Base-by-base conservation (phyloP, 1,140 invertebrate genomes). In the Drosophila virilis region DNA sequence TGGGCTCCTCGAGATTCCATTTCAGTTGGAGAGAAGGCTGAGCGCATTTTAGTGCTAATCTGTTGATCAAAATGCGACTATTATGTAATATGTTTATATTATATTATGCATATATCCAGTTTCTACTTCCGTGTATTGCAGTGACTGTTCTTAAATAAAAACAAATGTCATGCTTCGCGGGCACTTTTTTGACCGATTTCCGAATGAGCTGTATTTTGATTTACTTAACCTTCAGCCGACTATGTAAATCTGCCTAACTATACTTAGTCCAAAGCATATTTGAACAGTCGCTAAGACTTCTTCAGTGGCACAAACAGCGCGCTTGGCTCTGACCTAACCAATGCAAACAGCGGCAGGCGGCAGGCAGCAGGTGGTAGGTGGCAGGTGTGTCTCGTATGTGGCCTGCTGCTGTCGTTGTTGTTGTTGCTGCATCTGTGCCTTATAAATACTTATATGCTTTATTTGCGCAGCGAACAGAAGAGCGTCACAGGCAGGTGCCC, bases 391-490 rank as follows among this genome's bases (percentile, higher is more conserved):
- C 54, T 37, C 13, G n/a, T 17, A 2, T 28, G 22, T 28, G 22
- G 22, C 22, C 22, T 5, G 22, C 5, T 28, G 22, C 22, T 28
- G 22, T 17, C 28, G 2, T 35, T 28, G 22, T 33, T 67, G 33
- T 45, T 57, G 62, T 8, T 45, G 42, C 52, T 22, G 35, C 22
- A 22, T 28, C 22, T 28, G 33, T 46, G 33, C 17, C 35, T 66
- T 51, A 43, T 37, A 45, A 52, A 51, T 55, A n/a, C n/a, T n/a
- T n/a, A 58, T 48, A 66, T 67, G 38, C 6, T 40, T 54, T 62
- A 62, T 69, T 74, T 74, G 58, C 57, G 28, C 57, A 46, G 40
- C 59, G n/a, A 12, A 1, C 59, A 38, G 37, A 43, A 54, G 32
- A 65, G 50, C 13, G 52, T 22, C 35, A 35, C 17, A 10, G 9